Evolutionary conservation across 2,888 invertebrate species (phyloP), one percentile per base, ranked within the genome.

Genomic region (Andrena fulva): DNA sequence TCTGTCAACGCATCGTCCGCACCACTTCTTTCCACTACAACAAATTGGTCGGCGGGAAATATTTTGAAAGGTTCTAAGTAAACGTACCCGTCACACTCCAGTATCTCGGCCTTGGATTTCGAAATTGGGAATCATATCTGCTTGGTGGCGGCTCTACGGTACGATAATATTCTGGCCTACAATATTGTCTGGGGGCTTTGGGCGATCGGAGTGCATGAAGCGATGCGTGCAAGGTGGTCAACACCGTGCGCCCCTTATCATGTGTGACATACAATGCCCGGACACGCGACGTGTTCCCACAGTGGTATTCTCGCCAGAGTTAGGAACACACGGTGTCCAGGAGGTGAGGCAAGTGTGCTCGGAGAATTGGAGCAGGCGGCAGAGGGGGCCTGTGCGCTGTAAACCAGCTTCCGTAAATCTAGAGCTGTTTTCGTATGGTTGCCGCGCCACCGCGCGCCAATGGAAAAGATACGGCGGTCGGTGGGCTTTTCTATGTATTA

Each of bases 41-140:
- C 93, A 89, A 93, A 93, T 88, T 93, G 93, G 89, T 94, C 93
- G 85, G 92, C 91, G 88, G 93, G 93, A 89, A 93, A 93, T 91
- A 93, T 93, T 91, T 94, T 94, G 90, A 93, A 91, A 80, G 93
- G 92, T 90, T 93, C 92, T 91, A 93, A 90, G 81, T 92, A 89
- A 87, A 90, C 90, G 89, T 91, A 92, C 91, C 91, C 93, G 94
- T 94, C 92, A 92, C 93, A 91, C 94, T 94, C 94, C 94, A 92
- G 93, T 93, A 91, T 93, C 92, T 89, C 87, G 88, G 90, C 85
- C 77, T 85, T 89, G 78, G 71, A 75, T 77, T 85, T 87, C 82
- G 85, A 87, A 86, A 80, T 85, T 87, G 78, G 85, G 77, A 89
- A 90, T 91, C 92, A 92, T 93, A 91, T 91, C 90, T 89, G 85